Evolutionary conservation across 2,888 invertebrate genomes (phyloP).

Genomic region (Sympetrum striolatum): DNA sequence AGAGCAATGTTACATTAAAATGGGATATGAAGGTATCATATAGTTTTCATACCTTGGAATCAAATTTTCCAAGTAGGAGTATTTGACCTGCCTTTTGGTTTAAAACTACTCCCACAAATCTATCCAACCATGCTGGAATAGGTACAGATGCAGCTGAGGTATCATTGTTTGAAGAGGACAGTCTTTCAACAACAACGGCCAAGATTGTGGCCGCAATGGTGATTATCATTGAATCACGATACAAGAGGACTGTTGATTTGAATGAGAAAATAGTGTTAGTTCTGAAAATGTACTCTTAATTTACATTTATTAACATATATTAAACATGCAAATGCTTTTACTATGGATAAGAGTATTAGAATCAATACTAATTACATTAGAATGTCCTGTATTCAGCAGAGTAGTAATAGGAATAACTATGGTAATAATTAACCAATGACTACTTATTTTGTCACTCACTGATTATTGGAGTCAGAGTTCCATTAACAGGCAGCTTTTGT

Average conservation of each 20-base stretch:
- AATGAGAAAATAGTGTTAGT: no score
- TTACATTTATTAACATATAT: background rate
- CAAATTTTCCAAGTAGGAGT: background rate
- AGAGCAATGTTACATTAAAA: background rate
- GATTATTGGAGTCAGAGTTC: constrained; percentile 66
- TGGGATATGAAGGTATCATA: background rate
- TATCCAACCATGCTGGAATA: background rate
- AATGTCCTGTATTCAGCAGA: no score
- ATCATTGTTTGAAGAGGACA: background rate
- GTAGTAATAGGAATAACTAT: no score
- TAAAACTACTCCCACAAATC: background rate
- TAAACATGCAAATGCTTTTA: background rate
- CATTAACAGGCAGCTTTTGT: constrained; percentile 68
- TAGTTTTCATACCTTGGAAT: background rate
- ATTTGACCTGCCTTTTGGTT: background rate
- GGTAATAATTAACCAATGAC: background rate
- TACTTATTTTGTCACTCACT: constrained; percentile 56
- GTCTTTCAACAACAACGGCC: background rate
- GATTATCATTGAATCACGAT: background rate
- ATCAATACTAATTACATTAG: no score
- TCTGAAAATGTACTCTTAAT: background rate
- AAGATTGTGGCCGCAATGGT: background rate
- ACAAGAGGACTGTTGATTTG: background rate
- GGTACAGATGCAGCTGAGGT: background rate
- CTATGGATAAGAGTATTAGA: no score